Percentiles rank a stretch among this genome's conserved stretches.
Evolutionary conservation across 2,888 invertebrate genomes (phyloP).

Genomic region (Arctia plantaginis): DNA sequence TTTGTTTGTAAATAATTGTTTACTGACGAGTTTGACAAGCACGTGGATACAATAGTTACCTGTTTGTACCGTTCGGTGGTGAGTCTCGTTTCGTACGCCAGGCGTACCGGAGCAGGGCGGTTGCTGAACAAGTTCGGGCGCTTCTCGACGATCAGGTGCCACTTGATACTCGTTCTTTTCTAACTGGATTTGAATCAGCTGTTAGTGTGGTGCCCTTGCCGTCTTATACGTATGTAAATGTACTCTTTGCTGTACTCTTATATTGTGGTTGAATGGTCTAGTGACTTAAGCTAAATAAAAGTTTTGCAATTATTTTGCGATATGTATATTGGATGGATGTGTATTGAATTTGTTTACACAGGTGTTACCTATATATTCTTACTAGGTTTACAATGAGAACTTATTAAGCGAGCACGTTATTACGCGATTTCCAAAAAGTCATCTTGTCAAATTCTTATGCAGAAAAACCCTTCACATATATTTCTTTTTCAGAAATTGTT

Average conservation of each 20-base stretch:
- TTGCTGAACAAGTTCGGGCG: conserved; percentile 83
- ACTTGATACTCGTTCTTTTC: conserved; percentile 84
- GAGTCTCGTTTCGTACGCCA: conserved; percentile 55
- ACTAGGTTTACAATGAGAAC: background rate
- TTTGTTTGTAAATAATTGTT: conserved; percentile 62
- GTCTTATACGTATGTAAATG: conserved; percentile 42
- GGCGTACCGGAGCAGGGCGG: conserved; percentile 67
- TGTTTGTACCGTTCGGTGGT: conserved; percentile 83
- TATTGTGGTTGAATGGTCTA: background rate
- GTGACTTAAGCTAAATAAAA: background rate
- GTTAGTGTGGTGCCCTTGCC: conserved; percentile 71
- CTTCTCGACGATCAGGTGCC: conserved; percentile 83
- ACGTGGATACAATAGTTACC: conserved; percentile 82
- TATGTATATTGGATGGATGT: background rate
- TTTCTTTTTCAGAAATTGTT: conserved; percentile 74
- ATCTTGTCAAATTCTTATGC: background rate
- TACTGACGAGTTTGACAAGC: conserved; percentile 76
- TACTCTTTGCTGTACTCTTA: conserved; percentile 20
- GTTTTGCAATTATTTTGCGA: background rate
- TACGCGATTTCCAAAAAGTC: conserved; percentile 3
- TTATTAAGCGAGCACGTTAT: conserved; percentile 14
- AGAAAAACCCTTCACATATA: background rate
- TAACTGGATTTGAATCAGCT: conserved; percentile 85
- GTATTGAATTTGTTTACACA: background rate
- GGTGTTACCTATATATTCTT: background rate